Percentiles rank a stretch among this genome's conserved stretches.
Conservation (phyloP, 2,888 invertebrate genomes). For the Elmis aenea region DNA sequence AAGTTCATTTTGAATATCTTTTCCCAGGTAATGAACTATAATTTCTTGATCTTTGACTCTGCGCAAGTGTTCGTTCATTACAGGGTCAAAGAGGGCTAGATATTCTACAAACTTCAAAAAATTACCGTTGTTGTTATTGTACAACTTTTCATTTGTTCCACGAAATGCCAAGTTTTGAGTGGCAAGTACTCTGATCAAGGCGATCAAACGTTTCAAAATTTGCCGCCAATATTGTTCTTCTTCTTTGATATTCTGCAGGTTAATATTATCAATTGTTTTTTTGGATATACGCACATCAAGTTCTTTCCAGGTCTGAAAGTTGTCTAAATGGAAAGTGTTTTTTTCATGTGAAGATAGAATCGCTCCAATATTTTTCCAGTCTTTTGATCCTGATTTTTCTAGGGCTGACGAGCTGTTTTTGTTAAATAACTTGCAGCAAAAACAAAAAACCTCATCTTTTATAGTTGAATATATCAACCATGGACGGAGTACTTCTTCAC, state of each 20-base stretch:
- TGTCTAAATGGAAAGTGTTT: not conserved
- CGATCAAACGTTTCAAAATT: slow-evolving; percentile 1
- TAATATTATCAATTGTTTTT: slow-evolving; percentile 6
- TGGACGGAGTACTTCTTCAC: slow-evolving; percentile 2
- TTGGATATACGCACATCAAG: slow-evolving; percentile 5
- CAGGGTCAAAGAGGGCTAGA: slow-evolving; percentile 6
- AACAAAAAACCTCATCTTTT: slow-evolving; percentile 1
- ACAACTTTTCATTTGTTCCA: slow-evolving; percentile 8
- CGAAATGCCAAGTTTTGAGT: slow-evolving; percentile 3
- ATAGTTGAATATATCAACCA: slow-evolving; percentile 4
- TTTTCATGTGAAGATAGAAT: slow-evolving; percentile 3
- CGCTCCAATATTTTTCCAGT: slow-evolving; percentile 5
- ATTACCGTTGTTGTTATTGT: slow-evolving; percentile 6
- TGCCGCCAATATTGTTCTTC: slow-evolving; percentile 1
- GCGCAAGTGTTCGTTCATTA: slow-evolving; percentile 8
- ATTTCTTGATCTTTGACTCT: slow-evolving; percentile 8
- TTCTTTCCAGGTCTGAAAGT: slow-evolving; percentile 4
- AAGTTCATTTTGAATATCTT: slow-evolving; percentile 8
- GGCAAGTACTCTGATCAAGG: not conserved
- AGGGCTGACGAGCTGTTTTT: slow-evolving; percentile 2
- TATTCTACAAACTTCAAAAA: slow-evolving; percentile 8
- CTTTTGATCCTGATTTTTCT: slow-evolving; percentile 2
- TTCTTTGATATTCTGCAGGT: slow-evolving; percentile 7
- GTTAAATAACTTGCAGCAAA: slow-evolving; percentile 3
- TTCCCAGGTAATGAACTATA: slow-evolving; percentile 7